Conservation (phyloP, 2,113 vertebrate species). For the Trogon surrucura region DNA sequence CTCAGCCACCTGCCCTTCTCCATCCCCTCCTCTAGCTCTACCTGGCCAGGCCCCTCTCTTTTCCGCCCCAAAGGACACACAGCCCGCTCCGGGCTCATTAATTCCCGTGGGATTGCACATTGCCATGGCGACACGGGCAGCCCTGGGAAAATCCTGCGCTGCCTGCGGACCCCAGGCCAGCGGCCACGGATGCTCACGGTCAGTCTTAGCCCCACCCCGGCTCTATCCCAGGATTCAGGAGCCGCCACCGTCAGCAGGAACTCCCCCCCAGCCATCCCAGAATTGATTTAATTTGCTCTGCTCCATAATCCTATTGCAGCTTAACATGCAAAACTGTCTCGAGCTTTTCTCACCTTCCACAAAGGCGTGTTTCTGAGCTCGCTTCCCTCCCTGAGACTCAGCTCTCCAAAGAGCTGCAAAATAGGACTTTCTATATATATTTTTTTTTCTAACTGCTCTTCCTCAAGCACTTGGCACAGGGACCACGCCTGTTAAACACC, state of each 20-base stretch:
- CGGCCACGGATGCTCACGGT: accelerated
- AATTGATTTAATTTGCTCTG: slow-evolving; percentile 56
- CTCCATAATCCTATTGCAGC: slow-evolving; percentile 53
- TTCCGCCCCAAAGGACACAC: neutral
- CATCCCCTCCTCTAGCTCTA: neutral
- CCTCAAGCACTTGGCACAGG: accelerated
- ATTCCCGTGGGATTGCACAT: neutral
- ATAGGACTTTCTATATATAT: accelerated
- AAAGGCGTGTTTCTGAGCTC: neutral
- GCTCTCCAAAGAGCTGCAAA: neutral
- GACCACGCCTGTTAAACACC: neutral
- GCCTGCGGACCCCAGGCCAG: neutral
- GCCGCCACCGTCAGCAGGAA: neutral
- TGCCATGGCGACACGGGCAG: neutral
- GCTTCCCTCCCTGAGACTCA: accelerated
- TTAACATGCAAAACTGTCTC: neutral
- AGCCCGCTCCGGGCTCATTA: neutral
- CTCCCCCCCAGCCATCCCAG: neutral
- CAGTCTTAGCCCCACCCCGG: neutral
- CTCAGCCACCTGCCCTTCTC: neutral
- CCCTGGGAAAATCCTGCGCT: neutral
- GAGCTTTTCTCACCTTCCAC: slow-evolving; percentile 52
- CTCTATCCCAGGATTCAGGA: accelerated
- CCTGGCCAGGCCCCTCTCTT: neutral
- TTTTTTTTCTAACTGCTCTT: neutral